phyloP scores from a whole-genome alignment of 2,113 vertebrate species.

The cattle (Bos taurus) region ARS-UCD2.0 NC_037329.1:18927501-18928000 shows the following conservation, averaged over 20 bases:
- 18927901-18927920: background rate
- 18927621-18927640: background rate
- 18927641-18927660: background rate
- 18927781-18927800: background rate
- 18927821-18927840: background rate
- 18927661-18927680: background rate
- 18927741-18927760: background rate
- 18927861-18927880: background rate
- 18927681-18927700: background rate
- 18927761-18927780: background rate
- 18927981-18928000: background rate
- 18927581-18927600: background rate
- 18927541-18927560: background rate
- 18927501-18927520: background rate
- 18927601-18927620: background rate
- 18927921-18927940: background rate
- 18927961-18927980: background rate
- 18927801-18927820: background rate
- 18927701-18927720: background rate
- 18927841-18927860: background rate
- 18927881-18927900: background rate
- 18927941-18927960: background rate
- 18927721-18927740: background rate
- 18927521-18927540: background rate
- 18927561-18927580: background rate